Evolutionary conservation across 2,113 vertebrate species (phyloP), one percentile per base, ranked within the genome.

Genomic region (Sceloporus tristichus): DNA sequence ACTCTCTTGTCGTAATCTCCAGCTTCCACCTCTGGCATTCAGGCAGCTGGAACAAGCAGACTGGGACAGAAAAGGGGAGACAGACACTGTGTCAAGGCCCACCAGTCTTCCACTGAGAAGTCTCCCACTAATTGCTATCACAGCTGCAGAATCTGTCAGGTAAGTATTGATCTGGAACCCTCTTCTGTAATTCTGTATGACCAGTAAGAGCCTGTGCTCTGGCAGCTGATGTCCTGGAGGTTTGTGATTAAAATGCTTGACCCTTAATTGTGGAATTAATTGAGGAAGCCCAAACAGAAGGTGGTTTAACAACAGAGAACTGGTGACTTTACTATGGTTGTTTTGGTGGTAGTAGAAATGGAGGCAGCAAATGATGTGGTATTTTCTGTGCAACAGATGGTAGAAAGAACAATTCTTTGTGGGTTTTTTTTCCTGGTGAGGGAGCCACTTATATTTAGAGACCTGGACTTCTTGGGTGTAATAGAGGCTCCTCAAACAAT

Each of bases 121-220:
- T 42, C 97, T 98, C 34, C 99, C 99, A 0, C 95, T 99, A 93
- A 99, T 99, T 85, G 98, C 98, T 88, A 99, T 99, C 93, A 99
- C 98, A 2, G 96, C 98, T 0, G 98, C 98, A 2, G 98, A 99
- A 85, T 96, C 96, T 86, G 97, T 93, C 96, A 98, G 98, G 99
- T 99, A 96, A 97, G 95, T 90, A 74, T 68, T 78, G 8, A 34
- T 7, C 27, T 85, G 70, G 0, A 86, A 59, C 74, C 71, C 87
- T 40, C 83, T n/a, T 87, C 83, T 0, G 16, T 0, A 2, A 2
- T 66, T 21, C 71, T 62, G 19, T 77, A 34, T 80, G 84, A 66
- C 29, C 18, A 71, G 56, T 53, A 71, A 68, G 38, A 21, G 5
- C 38, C 3, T 34, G 68, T 25, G 38, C 65, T 48, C 29, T 65